phyloP scores from a whole-genome alignment of 2,797 vertebrate species.

The Chrysolophus pictus region DNA sequence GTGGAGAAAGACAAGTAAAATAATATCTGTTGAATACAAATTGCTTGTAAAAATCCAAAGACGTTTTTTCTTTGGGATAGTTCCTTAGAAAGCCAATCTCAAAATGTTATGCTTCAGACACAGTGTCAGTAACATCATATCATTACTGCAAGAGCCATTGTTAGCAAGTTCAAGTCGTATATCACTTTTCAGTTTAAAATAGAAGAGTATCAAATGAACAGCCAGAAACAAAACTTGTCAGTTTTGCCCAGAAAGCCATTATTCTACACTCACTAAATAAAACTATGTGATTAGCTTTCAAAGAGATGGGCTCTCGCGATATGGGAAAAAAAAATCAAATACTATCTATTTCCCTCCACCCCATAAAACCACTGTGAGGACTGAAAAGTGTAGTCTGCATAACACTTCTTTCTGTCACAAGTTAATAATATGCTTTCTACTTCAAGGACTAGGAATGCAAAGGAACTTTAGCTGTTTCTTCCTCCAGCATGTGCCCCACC shows the following conservation, averaged over 20 bases:
- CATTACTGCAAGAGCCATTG: conserved; percentile 51
- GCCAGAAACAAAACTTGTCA: conserved; percentile 77
- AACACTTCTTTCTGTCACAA: conserved; percentile 6
- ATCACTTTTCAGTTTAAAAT: conserved; percentile 79
- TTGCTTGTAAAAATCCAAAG: conserved; percentile 49
- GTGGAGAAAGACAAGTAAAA: neutral
- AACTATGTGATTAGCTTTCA: conserved; percentile 69
- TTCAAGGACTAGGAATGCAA: conserved; percentile 6
- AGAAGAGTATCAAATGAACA: conserved; percentile 77
- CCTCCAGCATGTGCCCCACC: neutral
- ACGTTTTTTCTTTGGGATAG: conserved; percentile 58
- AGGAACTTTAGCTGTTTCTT: neutral
- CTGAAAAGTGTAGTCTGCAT: neutral
- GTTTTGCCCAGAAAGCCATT: conserved; percentile 71
- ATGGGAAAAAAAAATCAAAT: neutral
- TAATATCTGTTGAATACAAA: neutral
- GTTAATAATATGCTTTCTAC: conserved; percentile 19
- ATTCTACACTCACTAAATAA: conserved; percentile 56
- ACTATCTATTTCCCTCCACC: neutral
- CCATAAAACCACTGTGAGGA: neutral
- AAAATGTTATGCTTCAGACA: conserved; percentile 21
- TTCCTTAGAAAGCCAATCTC: conserved; percentile 47
- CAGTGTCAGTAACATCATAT: conserved; percentile 53
- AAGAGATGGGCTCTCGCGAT: neutral
- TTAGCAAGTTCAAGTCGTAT: conserved; percentile 70